phyloP scores from a whole-genome alignment of 2,113 vertebrate genomes.

The Turnix velox region DNA sequence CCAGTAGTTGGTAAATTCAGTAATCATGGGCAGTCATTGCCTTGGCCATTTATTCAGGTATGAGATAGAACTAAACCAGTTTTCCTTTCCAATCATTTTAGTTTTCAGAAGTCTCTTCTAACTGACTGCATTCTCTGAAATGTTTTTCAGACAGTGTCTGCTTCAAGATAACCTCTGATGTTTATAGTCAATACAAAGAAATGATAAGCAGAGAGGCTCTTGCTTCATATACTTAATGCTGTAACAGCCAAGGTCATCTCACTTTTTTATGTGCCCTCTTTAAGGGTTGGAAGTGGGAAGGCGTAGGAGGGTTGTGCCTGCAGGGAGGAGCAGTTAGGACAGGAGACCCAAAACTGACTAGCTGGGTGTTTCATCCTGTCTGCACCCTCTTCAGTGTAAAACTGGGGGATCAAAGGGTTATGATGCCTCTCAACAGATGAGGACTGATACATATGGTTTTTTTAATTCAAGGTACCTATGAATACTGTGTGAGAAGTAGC shows the following conservation, averaged over 20 bases:
- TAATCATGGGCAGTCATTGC: background rate
- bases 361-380: background rate
- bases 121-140: background rate
- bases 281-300: background rate
- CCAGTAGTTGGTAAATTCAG: background rate
- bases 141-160: background rate
- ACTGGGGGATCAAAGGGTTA: background rate
- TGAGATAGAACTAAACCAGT: background rate
- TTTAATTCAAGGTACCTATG: background rate
- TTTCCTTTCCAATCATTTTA: background rate
- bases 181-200: background rate
- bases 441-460: fast-evolving
- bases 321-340: background rate
- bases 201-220: background rate
- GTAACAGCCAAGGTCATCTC: background rate
- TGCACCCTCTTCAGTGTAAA: background rate
- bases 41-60: background rate
- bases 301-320: background rate
- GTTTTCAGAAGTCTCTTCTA: background rate
- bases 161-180: background rate
- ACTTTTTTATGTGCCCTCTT: background rate
- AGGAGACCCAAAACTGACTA: background rate
- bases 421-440: background rate
- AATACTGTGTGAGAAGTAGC: background rate
- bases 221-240: background rate